Percentiles rank a stretch among this genome's conserved stretches.
Evolutionary conservation across 2,888 invertebrate species (phyloP).

Genomic region (Sinohyriopsis cumingii): DNA sequence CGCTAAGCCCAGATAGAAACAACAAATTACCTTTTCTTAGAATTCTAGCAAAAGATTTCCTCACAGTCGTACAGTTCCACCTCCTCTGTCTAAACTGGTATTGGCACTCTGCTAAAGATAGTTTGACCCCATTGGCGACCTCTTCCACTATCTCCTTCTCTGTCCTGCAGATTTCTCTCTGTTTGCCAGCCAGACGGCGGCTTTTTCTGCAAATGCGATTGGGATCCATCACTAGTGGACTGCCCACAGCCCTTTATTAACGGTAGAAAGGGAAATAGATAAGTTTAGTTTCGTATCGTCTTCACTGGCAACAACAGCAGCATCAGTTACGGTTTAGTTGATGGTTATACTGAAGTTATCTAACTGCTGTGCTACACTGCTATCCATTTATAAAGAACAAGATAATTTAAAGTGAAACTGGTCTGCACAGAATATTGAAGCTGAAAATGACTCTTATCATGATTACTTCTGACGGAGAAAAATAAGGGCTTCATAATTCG

Average conservation of each 20-base stretch:
- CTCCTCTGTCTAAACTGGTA: conserved; percentile 85
- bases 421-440: too few relatives aligned
- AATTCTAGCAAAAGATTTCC: conserved; percentile 87
- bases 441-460: too few relatives aligned
- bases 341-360: too few relatives aligned
- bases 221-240: conserved; percentile 91
- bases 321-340: too few relatives aligned
- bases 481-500: too few relatives aligned
- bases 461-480: too few relatives aligned
- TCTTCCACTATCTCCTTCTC: conserved; percentile 86
- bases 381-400: too few relatives aligned
- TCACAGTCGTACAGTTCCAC: conserved; percentile 90
- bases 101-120: conserved; percentile 85
- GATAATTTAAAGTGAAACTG: too few relatives aligned
- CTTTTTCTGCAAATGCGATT: conserved; percentile 91
- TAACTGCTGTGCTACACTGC: too few relatives aligned
- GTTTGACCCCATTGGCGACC: conserved; percentile 84
- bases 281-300: conserved; percentile 9
- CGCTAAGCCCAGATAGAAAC: background rate
- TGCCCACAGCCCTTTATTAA: conserved; percentile 74
- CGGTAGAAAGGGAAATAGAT: conserved; percentile 17
- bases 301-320: too few relatives aligned
- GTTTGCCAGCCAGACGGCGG: conserved; percentile 82
- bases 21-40: conserved; percentile 83
- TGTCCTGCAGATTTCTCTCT: conserved; percentile 79